Evolutionary conservation across 2,888 invertebrate species (phyloP).

Genomic region (Desoria tigrina): DNA sequence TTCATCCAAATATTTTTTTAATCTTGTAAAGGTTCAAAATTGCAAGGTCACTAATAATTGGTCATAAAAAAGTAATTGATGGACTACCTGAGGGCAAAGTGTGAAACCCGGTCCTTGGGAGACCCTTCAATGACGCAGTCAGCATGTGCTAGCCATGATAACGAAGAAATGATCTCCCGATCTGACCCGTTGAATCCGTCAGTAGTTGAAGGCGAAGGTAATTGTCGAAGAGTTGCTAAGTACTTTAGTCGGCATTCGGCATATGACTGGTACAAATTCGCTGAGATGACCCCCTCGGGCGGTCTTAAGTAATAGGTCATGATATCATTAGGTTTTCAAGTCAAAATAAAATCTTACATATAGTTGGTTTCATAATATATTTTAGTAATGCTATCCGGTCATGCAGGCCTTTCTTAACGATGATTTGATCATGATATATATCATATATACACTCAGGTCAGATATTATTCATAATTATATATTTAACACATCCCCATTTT

Average conservation of each 20-base stretch:
- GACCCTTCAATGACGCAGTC: slow-evolving; percentile 20
- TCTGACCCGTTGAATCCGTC: background rate
- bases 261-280: slow-evolving; percentile 8
- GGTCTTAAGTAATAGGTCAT: slow-evolving; percentile 33
- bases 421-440: too few relatives aligned
- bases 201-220: background rate
- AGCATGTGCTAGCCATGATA: background rate
- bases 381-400: too few relatives aligned
- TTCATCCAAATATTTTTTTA: too few relatives aligned
- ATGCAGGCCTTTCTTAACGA: too few relatives aligned
- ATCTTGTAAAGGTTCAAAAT: too few relatives aligned
- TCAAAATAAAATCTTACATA: too few relatives aligned
- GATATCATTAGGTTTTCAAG: too few relatives aligned
- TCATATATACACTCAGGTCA: too few relatives aligned
- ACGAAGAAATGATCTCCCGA: background rate
- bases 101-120: slow-evolving; percentile 24
- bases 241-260: slow-evolving; percentile 20
- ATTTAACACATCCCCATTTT: too few relatives aligned
- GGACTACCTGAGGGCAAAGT: slow-evolving; percentile 29
- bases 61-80: background rate
- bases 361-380: too few relatives aligned
- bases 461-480: too few relatives aligned
- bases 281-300: slow-evolving; percentile 20
- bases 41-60: too few relatives aligned
- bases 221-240: background rate